Conservation (phyloP, 2,113 vertebrate genomes). For the Trematocara unimaculatum region DNA sequence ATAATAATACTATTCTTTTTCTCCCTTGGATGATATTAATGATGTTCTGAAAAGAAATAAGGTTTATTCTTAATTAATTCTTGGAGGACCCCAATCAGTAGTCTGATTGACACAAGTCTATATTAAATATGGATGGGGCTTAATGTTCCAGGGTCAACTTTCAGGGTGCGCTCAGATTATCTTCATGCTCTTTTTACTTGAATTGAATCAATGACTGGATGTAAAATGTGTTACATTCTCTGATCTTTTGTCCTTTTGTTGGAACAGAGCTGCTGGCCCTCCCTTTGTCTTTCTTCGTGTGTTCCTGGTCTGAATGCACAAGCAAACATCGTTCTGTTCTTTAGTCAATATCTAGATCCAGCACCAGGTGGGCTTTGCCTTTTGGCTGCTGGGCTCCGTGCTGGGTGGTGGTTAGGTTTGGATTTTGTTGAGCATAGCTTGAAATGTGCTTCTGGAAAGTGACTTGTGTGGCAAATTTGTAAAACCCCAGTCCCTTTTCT, state of each 20-base stretch:
- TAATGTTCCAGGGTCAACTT: background rate
- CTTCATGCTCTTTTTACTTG: background rate
- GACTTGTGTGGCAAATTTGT: background rate
- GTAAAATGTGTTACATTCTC: background rate
- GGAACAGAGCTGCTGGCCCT: background rate
- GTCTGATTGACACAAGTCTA: too few species aligned
- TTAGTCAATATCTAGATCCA: background rate
- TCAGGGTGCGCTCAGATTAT: background rate
- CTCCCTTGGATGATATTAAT: background rate
- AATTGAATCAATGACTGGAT: background rate
- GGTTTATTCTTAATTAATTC: background rate
- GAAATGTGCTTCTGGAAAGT: background rate
- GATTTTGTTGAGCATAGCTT: background rate
- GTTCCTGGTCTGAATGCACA: background rate
- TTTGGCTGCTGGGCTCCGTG: background rate
- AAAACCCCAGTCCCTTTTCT: fast-evolving
- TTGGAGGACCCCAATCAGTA: fast-evolving
- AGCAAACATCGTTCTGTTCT: background rate
- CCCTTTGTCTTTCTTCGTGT: fast-evolving
- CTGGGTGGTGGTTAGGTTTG: background rate
- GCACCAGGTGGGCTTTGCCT: background rate
- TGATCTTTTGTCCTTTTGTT: background rate
- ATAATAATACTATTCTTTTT: background rate
- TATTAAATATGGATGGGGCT: background rate
- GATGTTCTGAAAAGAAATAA: background rate